Evolutionary conservation across 2,797 vertebrate species (phyloP), one percentile per base, ranked within the genome.

Genomic region (Limosa lapponica): DNA sequence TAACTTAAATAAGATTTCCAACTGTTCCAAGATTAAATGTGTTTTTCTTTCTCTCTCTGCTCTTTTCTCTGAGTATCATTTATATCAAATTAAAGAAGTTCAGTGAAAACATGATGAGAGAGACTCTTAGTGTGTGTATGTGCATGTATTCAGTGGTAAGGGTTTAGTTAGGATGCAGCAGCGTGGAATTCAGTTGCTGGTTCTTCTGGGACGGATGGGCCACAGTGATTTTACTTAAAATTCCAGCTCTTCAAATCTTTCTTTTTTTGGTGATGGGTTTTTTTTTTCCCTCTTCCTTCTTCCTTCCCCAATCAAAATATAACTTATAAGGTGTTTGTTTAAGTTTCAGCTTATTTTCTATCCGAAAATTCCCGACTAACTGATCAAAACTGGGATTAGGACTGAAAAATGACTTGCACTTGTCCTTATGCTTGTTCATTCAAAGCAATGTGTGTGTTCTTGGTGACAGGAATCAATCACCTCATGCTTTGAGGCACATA

Each of bases 241-340:
- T 65, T 65, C 27, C 6, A 55, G 15, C 19, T 39, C 24, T 64
- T 34, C 8, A 30, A 30, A 49, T 27, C 2, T 23, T 32, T 32
- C 6, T 22, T 54, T 30, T 27, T 51, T 61, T 20, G n/a, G 22
- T 34, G 51, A 17, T 34, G 9, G 36, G 58, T 17, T 27, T 11
- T 13, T 12, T 18, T 43, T 39, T 44, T 51, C 24, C 6, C 17
- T 9, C 4, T 24, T 32, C 7, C 16, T 7, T 7, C 4, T n/a
- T 25, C 8, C 8, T 71, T 59, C 8, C 44, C 32, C 15, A 43
- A 2, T 34, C 7, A 43, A 81, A 81, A 51, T 11, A 36, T 24
- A 37, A 18, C 7, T 44, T 48, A 14, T 1, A 28, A 59, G 6
- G 7, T 54, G 3, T 41, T 28, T 1, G 1, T n/a, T 52, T 28